Evolutionary conservation across 1,140 invertebrate species (phyloP).

Genomic region (Lepidurus couesii): DNA sequence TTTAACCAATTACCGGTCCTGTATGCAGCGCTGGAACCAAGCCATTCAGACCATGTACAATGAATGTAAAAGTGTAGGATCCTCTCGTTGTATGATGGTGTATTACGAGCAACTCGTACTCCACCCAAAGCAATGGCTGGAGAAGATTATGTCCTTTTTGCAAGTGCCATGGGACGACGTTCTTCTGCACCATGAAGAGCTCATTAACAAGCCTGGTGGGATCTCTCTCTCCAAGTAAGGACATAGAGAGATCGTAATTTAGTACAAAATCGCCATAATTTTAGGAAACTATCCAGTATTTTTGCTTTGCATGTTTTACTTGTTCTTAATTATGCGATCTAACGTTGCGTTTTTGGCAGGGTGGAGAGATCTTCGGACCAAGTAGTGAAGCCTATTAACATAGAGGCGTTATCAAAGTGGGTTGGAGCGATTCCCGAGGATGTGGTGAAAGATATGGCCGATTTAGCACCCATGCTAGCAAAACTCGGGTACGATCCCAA

Average conservation of each 20-base stretch:
- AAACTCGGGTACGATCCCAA: constrained; percentile 87
- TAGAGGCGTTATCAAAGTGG: constrained; percentile 95
- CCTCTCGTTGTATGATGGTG: constrained; percentile 70
- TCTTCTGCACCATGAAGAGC: constrained; percentile 94
- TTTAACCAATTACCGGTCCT: constrained; percentile 84
- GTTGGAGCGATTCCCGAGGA: constrained; percentile 86
- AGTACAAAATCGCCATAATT: background rate
- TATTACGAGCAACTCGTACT: constrained; percentile 96
- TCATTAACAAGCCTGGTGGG: constrained; percentile 91
- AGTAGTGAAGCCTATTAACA: constrained; percentile 95
- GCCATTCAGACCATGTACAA: constrained; percentile 90
- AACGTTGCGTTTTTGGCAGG: constrained; percentile 54
- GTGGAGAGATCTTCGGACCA: constrained; percentile 97
- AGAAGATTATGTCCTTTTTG: constrained; percentile 81
- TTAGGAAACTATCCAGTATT: constrained; percentile 12
- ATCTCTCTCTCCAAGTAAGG: constrained; percentile 83
- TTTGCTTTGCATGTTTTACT: background rate
- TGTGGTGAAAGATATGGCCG: constrained; percentile 81
- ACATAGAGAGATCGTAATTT: background rate
- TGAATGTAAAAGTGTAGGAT: constrained; percentile 83
- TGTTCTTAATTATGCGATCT: constrained; percentile 8
- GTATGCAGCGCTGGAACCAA: constrained; percentile 91
- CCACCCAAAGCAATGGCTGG: constrained; percentile 84
- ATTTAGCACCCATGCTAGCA: constrained; percentile 85
- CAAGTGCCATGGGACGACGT: constrained; percentile 91